Evolutionary conservation across 2,113 vertebrate species (phyloP).

Genomic region (Connochaetes taurinus): DNA sequence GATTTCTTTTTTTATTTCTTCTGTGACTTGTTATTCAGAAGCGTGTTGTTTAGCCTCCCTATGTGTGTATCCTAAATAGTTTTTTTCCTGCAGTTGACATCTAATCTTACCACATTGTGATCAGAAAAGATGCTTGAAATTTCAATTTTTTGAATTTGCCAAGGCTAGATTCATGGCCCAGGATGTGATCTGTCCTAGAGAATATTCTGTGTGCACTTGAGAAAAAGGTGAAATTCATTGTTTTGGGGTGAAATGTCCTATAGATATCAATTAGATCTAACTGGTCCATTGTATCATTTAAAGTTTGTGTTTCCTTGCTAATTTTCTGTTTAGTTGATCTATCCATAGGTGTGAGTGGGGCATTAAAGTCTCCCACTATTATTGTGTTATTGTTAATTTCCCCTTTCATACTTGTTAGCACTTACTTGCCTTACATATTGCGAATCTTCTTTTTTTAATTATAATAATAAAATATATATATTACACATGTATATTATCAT

Average conservation of each 20-base stretch:
- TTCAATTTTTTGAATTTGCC: neutral
- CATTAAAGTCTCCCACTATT: neutral
- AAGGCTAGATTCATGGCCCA: neutral
- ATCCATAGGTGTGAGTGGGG: neutral
- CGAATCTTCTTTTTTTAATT: neutral
- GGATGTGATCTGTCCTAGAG: neutral
- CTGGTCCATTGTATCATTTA: neutral
- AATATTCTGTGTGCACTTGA: neutral
- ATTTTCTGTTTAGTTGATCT: neutral
- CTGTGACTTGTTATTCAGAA: neutral
- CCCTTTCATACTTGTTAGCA: neutral
- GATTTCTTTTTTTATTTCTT: neutral
- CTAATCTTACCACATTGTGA: neutral
- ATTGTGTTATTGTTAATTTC: neutral
- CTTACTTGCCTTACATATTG: neutral
- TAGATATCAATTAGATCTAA: neutral
- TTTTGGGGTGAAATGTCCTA: neutral
- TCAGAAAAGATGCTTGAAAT: neutral
- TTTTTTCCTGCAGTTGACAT: neutral
- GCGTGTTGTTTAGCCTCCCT: rapidly evolving
- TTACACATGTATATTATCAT: neutral
- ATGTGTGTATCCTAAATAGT: neutral
- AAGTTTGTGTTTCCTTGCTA: neutral
- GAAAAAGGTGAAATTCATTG: neutral
- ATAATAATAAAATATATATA: neutral